Evolutionary conservation across 2,113 vertebrate genomes (phyloP).

Genomic region (rabbit (Oryctolagus cuniculus)): mOryCun1.1 NC_091434.1:164616001-164616500

Average conservation of each 20-base stretch:
- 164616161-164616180: neutral
- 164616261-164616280: neutral
- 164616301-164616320: neutral
- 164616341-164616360: neutral
- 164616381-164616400: neutral
- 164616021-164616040: neutral
- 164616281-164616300: neutral
- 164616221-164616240: neutral
- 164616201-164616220: neutral
- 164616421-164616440: neutral
- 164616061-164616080: neutral
- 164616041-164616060: neutral
- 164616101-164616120: neutral
- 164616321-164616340: neutral
- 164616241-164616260: neutral
- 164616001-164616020: neutral
- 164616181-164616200: neutral
- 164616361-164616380: neutral
- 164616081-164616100: neutral
- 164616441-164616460: neutral
- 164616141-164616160: neutral
- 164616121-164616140: neutral
- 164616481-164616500: neutral
- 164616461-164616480: neutral
- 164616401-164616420: slow-evolving; percentile 30